Conservation (phyloP, 2,797 vertebrate genomes). For the Periparus ater region DNA sequence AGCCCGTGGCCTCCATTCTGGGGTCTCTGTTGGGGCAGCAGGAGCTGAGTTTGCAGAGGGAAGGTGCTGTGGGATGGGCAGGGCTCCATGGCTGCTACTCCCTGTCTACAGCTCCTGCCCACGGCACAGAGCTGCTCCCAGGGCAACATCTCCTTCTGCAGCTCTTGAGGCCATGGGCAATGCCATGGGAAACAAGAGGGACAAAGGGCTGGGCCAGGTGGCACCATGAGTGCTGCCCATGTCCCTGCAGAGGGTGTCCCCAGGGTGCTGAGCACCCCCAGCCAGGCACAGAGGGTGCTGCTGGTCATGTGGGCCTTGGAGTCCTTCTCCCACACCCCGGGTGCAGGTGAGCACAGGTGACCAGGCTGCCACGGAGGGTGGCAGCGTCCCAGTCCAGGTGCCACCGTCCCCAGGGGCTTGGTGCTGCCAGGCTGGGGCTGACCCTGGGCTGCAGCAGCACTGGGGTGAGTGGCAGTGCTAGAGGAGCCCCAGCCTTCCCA, state of each 20-base stretch:
- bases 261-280: not conserved
- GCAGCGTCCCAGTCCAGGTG: not conserved
- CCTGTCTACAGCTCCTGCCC: not conserved
- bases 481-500: not conserved
- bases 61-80: not conserved
- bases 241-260: not conserved
- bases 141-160: not conserved
- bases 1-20: accelerated
- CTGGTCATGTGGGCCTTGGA: accelerated
- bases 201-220: not conserved
- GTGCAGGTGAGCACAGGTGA: not conserved
- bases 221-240: accelerated
- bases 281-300: not conserved
- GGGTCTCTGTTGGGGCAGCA: not conserved
- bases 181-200: too few species aligned
- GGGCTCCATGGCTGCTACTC: accelerated
- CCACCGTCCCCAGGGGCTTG: accelerated
- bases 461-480: not conserved
- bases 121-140: not conserved
- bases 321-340: not conserved
- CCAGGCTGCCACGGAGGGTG: not conserved
- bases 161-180: not conserved
- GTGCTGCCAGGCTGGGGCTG: not conserved
- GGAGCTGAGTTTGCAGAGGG: not conserved
- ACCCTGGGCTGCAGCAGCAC: accelerated